phyloP scores from a whole-genome alignment of 2,797 vertebrate genomes.

The Oryzias sinensis region DNA sequence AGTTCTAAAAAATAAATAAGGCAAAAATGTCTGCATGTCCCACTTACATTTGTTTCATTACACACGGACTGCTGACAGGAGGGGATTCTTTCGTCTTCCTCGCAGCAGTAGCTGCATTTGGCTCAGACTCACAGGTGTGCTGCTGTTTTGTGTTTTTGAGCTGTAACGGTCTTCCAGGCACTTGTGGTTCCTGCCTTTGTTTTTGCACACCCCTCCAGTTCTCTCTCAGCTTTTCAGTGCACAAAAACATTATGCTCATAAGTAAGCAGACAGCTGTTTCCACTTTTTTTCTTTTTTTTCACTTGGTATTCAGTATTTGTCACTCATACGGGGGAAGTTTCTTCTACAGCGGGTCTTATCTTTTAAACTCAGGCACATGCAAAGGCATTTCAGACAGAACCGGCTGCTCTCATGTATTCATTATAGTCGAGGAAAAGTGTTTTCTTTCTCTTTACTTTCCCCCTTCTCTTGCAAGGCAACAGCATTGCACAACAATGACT shows the following conservation, averaged over 20 bases:
- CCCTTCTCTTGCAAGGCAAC: conserved; percentile 11
- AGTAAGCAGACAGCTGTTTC: conserved; percentile 73
- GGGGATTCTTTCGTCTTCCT: conserved; percentile 50
- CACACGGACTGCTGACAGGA: conserved; percentile 45
- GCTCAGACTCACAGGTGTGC: conserved; percentile 78
- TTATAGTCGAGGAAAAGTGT: conserved; percentile 22
- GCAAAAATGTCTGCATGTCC: conserved; percentile 36
- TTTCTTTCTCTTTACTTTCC: conserved; percentile 21
- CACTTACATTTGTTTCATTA: conserved; percentile 55
- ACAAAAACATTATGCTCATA: conserved; percentile 80
- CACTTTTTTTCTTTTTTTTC: conserved; percentile 46
- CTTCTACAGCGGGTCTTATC: conserved; percentile 36
- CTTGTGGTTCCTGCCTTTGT: conserved; percentile 79
- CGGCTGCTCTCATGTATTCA: conserved; percentile 17
- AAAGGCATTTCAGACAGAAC: conserved; percentile 7
- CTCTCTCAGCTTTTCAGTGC: conserved; percentile 54
- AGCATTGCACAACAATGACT: conserved; percentile 32
- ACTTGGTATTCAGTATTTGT: conserved; percentile 36
- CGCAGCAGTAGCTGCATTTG: conserved; percentile 59
- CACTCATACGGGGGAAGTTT: conserved; percentile 24
- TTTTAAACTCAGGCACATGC: conserved; percentile 16
- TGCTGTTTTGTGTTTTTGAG: conserved; percentile 73
- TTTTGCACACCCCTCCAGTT: conserved; percentile 67
- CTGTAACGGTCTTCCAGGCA: conserved; percentile 77
- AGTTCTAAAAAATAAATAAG: conserved; percentile 23